phyloP scores from a whole-genome alignment of 2,113 vertebrate genomes.

The Tragelaphus strepsiceros region DNA sequence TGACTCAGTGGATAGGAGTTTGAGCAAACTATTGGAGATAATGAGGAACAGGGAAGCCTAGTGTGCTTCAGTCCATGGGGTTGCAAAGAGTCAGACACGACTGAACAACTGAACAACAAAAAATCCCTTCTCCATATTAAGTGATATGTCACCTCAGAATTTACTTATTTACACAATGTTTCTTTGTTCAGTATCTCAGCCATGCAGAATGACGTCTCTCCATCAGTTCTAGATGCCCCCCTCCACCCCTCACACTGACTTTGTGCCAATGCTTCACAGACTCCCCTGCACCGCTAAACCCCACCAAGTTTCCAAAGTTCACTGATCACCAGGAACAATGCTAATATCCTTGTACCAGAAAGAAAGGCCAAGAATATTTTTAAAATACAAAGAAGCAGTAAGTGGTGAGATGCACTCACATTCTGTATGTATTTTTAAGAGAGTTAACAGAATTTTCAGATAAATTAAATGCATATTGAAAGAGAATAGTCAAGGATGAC shows the following conservation, averaged over 20 bases:
- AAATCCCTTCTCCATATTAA: not conserved
- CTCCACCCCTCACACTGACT: not conserved
- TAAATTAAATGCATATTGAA: not conserved
- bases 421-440: not conserved
- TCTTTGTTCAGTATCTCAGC: not conserved
- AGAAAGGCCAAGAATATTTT: not conserved
- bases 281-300: rapidly evolving
- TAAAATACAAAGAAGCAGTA: not conserved
- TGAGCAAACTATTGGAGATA: not conserved
- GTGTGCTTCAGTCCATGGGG: not conserved
- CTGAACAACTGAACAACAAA: not conserved
- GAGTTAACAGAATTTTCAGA: not conserved
- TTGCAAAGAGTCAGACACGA: not conserved
- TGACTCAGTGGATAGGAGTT: not conserved
- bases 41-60: not conserved
- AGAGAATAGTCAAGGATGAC: not conserved
- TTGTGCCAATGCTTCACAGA: not conserved
- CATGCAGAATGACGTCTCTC: not conserved
- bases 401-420: not conserved
- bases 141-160: not conserved
- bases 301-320: not conserved
- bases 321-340: not conserved
- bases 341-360: not conserved
- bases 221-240: not conserved
- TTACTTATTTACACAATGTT: not conserved